Evolutionary conservation across 2,797 vertebrate species (phyloP), one percentile per base, ranked within the genome.

Genomic region (Sciurus vulgaris): DNA sequence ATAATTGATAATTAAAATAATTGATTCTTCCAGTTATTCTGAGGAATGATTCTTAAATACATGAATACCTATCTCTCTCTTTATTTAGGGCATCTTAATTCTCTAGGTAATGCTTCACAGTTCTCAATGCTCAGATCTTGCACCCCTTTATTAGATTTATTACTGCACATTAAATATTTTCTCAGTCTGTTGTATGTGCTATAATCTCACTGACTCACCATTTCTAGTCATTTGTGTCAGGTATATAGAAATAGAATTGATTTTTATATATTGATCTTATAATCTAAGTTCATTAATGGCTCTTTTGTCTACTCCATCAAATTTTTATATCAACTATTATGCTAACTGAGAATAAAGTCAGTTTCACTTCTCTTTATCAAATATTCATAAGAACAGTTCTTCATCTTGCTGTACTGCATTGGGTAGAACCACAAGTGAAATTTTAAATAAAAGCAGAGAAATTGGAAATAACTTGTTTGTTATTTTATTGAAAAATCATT

Each of bases 81-180:
- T 51, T 94, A 79, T 79, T 85, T 63, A 86, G 18, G 30, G 54
- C 10, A 38, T 77, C 70, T 93, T 89, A 72, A 41, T 84, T 85
- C 14, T 73, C 24, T 59, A 17, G 44, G 11, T 47, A 73, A 86
- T 51, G 22, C 79, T 81, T 73, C 59, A 15, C 33, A 85, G 38
- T 74, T 90, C 73, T 81, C 49, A 79, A 15, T 49, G 11, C 38
- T 38, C 8, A 51, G 11, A 1, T 44, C n/a, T 81, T 85, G 22
- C 15, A 72, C 3, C 2, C 4, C 67, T 59, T 51, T 67, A 47
- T 86, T 17, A 89, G 20, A 69, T 65, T 85, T 78, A 72, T 84
- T 69, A 72, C 35, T 70, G 69, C 83, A n/a, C 18, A 63, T 78
- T 77, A 72, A 51, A 56, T 79, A 59, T 54, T 89, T 78, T 59